Base-by-base conservation (phyloP, 2,113 vertebrate species). In the Syngnathoides biaculeatus region DNA sequence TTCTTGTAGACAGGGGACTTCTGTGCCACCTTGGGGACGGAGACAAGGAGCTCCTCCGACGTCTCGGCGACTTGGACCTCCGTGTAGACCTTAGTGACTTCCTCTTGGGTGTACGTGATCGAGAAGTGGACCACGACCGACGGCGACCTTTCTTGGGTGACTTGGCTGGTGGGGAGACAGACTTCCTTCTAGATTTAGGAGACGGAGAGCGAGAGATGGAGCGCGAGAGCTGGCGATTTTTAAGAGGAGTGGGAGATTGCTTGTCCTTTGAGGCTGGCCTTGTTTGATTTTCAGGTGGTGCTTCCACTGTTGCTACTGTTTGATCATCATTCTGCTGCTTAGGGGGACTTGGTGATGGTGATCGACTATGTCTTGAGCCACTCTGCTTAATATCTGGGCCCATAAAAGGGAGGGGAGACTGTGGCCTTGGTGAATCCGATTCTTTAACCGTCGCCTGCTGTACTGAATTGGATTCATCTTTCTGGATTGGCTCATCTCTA, bases 361-460 rank as follows among this genome's bases (percentile, higher is more conserved):
- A 89, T 0, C 48, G 81, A 82, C 89, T 91, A 24, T 43, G 84
- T 71, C 76, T 84, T 6, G 84, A 84, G 55, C 75, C 81, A 24
- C 67, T 77, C 40, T 64, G 83, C 66, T 87, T 90, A 38, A 85
- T 77, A 27, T 73, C 72, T 15, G 45, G 10, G 17, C 26, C 53
- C 19, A 30, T 70, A 13, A 88, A 68, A 52, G 78, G 84, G 1
- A 89, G 88, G 8, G 69, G 77, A 64, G 90, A 92, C 69, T 38
- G 79, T 38, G 84, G 84, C 27, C 64, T 83, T 6, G 82, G 80
- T 0, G 70, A 55, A n/a, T 93, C 88, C 7, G 81, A 78, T n/a
- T 90, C 93, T 70, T 91, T 92, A 64, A 90, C 88, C 27, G 87
- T 93, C 40, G 38, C 64, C 56, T 19, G 84, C 26, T 84, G 92